A percentile compares a stretch with the other conserved stretches of the same genome.
Evolutionary conservation across 2,113 vertebrate genomes (phyloP).

Genomic region (Elephantulus edwardii): DNA sequence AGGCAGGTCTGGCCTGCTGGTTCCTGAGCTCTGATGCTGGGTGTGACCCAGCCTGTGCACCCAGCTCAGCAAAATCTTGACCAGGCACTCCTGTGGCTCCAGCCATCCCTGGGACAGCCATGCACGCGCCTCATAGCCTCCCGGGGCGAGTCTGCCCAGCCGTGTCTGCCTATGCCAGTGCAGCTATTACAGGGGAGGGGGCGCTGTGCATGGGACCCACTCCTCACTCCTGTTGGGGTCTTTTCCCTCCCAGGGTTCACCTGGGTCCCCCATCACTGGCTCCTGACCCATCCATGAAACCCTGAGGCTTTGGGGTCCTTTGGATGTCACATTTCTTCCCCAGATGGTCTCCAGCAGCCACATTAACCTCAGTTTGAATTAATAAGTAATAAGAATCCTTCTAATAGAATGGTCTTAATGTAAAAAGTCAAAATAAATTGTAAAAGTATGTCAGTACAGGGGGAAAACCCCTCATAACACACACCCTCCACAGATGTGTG

Average conservation of each 20-base stretch:
- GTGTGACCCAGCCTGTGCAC: background rate
- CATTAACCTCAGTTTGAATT: background rate
- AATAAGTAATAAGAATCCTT: background rate
- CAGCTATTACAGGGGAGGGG: background rate
- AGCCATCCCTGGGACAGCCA: background rate
- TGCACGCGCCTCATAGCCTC: accelerated
- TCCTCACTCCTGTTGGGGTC: background rate
- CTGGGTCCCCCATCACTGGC: background rate
- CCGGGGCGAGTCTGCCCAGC: background rate
- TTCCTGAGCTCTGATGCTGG: background rate
- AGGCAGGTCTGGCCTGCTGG: conserved; percentile 13
- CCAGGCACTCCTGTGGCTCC: background rate
- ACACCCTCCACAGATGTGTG: too few relatives aligned
- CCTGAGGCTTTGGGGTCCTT: background rate
- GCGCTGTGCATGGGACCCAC: accelerated
- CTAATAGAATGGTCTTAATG: background rate
- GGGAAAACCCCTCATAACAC: background rate
- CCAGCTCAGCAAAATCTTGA: conserved; percentile 49
- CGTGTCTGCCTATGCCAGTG: background rate
- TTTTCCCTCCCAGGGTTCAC: background rate
- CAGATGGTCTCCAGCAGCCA: background rate
- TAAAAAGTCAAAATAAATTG: background rate
- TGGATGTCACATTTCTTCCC: background rate
- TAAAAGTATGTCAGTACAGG: background rate
- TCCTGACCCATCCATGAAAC: background rate